Base-by-base conservation (phyloP, 2,113 vertebrate genomes). In the Cygnus atratus region DNA sequence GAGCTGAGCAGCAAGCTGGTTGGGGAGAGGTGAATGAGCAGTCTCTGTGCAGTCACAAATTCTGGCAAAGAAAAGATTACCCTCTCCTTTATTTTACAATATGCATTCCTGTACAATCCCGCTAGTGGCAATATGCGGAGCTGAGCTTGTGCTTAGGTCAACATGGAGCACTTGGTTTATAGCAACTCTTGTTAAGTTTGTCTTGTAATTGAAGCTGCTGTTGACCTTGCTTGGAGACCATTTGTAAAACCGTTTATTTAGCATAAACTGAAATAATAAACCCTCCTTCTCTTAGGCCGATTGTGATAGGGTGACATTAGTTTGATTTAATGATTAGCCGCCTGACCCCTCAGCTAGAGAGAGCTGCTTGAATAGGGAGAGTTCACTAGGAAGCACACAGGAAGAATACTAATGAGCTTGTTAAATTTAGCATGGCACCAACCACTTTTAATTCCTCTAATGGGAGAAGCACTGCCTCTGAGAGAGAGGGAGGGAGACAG, bases 271-370 rank as follows among this genome's bases (percentile, higher is more conserved):
- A 98, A 98, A 98, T 98, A 99, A 99, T 99, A 98, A 98, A 99
- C 98, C 98, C 97, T 98, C 97, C 98, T 98, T 98, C 97, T 98
- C 97, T 97, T 79, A 68, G 97, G 96, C 97, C 81, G 93, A 98
- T 98, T 98, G 98, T 98, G 98, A 96, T 98, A 98, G 97, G 97
- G 98, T 99, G 98, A 98, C 98, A 99, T 98, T 96, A 98, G 98
- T 98, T 98, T 99, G 98, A 99, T 99, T 99, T 99, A 99, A 98
- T 98, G 98, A 99, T 99, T 99, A 99, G 98, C 98, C 79, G 98
- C 98, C 98, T 99, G 98, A 99, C 99, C 98, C 98, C 98, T 98
- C 92, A 97, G 98, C 97, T 97, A 98, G 97, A 98, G 98, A 98
- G 98, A 98, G 95, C 86, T 5, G 95, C 97, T 97, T 98, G 98